Percentiles rank a stretch among this genome's conserved stretches.
Conservation (phyloP, 2,888 invertebrate genomes). For the Eulithis testata region DNA sequence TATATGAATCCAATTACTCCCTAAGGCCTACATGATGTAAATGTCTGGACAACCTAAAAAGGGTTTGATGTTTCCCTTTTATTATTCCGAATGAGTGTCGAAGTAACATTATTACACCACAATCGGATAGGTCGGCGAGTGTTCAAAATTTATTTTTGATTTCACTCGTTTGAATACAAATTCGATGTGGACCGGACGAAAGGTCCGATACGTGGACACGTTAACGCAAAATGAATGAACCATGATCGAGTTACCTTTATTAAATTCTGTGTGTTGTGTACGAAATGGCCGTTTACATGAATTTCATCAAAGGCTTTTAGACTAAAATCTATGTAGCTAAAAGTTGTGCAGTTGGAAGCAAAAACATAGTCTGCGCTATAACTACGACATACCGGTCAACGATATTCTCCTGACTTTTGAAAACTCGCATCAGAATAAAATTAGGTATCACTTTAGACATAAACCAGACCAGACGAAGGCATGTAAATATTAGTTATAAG, state of each 20-base stretch:
- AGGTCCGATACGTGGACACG: conserved; percentile 52
- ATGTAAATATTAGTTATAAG: too few relatives aligned
- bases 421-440: too few relatives aligned
- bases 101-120: conserved; percentile 42
- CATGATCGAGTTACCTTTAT: conserved; percentile 39
- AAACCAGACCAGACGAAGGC: too few relatives aligned
- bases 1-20: conserved; percentile 1
- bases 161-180: conserved; percentile 65
- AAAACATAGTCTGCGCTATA: too few relatives aligned
- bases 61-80: conserved; percentile 32
- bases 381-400: too few relatives aligned
- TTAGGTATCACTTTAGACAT: too few relatives aligned
- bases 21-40: conserved; percentile 1
- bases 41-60: conserved; percentile 24
- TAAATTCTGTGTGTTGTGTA: conserved; percentile 37
- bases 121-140: conserved; percentile 42
- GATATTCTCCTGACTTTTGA: too few relatives aligned
- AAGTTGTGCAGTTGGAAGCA: not conserved
- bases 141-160: conserved; percentile 53
- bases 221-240: conserved; percentile 56
- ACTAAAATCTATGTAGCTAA: conserved; percentile 1
- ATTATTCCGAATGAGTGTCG: conserved; percentile 34
- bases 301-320: not conserved
- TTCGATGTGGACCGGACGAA: conserved; percentile 47
- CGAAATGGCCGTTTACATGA: conserved; percentile 12